Evolutionary conservation across 2,797 vertebrate species (phyloP), one percentile per base, ranked within the genome.

Genomic region (Menidia menidia): DNA sequence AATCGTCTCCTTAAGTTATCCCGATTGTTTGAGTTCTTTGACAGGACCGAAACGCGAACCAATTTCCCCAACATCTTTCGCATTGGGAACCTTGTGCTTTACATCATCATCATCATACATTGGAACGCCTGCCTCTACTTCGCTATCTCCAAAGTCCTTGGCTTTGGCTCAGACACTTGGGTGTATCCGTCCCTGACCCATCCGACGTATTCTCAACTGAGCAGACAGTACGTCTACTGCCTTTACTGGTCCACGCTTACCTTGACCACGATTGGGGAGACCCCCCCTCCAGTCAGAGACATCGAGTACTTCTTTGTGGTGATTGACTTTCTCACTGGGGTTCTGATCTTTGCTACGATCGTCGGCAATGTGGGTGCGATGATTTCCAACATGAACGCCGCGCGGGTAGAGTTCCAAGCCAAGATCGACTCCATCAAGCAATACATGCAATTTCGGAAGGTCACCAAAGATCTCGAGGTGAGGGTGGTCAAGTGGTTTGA

Each of bases 161-260:
- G 97, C 25, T 97, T 98, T 13, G 97, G 97, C 31, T 92, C 94
- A 0, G 98, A 99, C 85, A 87, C 94, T 7, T 99, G 98, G 97
- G 97, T 99, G 16, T 99, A 99, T 75, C 97, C 98, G 7, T 91
- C 92, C 1, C 42, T 92, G 3, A 94, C 87, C 0, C 73, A 93
- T 6, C 93, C 95, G 0, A 94, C 95, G 30, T 90, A 90, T 0
- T 93, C 82, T 0, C 94, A 89, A 0, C 90, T 99, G 43, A 82
- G 93, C 54, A 88, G 96, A 52, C 98, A 99, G 77, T 99, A 99
- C 80, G 95, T 98, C 80, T 99, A 98, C 75, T 94, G 95, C 19
- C 94, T 99, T 4, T 99, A 99, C 83, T 99, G 98, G 98, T 99
- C 97, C 11, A 99, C 97, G 0, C 90, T 98, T 18, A 99, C 97